phyloP scores from a whole-genome alignment of 2,888 invertebrate species.

The Oscheius onirici region DNA sequence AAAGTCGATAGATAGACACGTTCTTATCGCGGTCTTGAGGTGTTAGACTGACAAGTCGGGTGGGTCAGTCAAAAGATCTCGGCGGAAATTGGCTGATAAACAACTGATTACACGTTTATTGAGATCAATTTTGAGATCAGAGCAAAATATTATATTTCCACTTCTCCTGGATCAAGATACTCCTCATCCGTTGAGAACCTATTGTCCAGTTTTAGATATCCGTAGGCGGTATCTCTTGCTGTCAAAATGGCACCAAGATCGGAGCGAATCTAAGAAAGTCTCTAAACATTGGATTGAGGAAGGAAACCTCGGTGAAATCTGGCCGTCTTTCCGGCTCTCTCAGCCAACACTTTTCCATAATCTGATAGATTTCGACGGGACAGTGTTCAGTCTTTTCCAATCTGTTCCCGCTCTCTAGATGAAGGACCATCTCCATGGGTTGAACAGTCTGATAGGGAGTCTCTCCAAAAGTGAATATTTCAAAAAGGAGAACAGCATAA shows the following conservation, averaged over 20 bases:
- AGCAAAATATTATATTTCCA: background rate
- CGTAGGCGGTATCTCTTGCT: background rate
- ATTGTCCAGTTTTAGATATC: background rate
- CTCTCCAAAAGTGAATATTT: slow-evolving; percentile 61
- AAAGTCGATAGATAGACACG: background rate
- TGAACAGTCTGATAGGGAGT: slow-evolving; percentile 55
- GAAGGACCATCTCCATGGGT: slow-evolving; percentile 56
- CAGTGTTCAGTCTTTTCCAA: slow-evolving; percentile 51
- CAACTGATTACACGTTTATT: background rate
- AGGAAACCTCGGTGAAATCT: slow-evolving; percentile 37
- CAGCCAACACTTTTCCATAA: slow-evolving; percentile 52
- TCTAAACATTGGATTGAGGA: background rate
- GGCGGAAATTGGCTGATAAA: background rate
- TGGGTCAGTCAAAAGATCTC: background rate
- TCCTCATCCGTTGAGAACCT: slow-evolving; percentile 21
- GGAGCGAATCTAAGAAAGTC: background rate
- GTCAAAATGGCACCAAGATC: background rate
- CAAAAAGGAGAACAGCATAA: slow-evolving; percentile 57
- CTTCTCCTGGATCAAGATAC: background rate
- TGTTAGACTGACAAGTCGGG: background rate
- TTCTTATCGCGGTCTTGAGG: background rate
- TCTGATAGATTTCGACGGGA: slow-evolving; percentile 54
- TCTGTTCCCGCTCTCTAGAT: slow-evolving; percentile 53
- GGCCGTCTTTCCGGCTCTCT: slow-evolving; percentile 44
- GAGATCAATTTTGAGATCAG: background rate